Conservation (phyloP, 2,888 invertebrate species). For the Keiferia lycopersicella region DNA sequence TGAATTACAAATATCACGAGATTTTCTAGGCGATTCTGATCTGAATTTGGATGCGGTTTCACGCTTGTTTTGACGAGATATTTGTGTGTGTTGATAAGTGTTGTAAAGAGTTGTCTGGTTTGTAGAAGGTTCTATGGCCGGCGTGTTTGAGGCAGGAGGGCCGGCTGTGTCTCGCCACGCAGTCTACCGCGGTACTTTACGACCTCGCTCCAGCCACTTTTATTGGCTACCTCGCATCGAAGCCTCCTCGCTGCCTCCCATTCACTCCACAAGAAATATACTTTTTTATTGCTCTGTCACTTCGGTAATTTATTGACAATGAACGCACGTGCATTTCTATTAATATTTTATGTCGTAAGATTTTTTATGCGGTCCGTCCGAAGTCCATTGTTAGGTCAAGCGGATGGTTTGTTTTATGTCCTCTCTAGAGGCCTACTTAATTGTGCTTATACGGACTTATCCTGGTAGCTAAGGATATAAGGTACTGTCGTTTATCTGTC, state of each 20-base stretch:
- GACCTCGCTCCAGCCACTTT: constrained; percentile 75
- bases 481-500: neutral
- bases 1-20: constrained; percentile 48
- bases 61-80: neutral
- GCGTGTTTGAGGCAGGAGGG: constrained; percentile 37
- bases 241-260: constrained; percentile 78
- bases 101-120: neutral
- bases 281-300: constrained; percentile 81
- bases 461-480: neutral
- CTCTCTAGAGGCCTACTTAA: constrained; percentile 55
- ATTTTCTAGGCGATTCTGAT: constrained; percentile 48
- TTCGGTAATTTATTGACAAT: constrained; percentile 80
- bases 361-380: constrained; percentile 66
- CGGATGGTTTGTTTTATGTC: constrained; percentile 71
- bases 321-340: constrained; percentile 81
- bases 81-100: constrained; percentile 1
- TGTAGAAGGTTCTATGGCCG: constrained; percentile 17
- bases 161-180: constrained; percentile 70
- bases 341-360: constrained; percentile 78
- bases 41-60: constrained; percentile 39
- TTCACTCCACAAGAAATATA: constrained; percentile 79
- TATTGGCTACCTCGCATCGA: constrained; percentile 79
- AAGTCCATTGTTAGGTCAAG: constrained; percentile 59
- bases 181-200: constrained; percentile 77
- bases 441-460: constrained; percentile 39